A percentile compares a stretch with the other conserved stretches of the same genome.
Evolutionary conservation across 2,113 vertebrate species (phyloP).

Genomic region (Mungos mungo): DNA sequence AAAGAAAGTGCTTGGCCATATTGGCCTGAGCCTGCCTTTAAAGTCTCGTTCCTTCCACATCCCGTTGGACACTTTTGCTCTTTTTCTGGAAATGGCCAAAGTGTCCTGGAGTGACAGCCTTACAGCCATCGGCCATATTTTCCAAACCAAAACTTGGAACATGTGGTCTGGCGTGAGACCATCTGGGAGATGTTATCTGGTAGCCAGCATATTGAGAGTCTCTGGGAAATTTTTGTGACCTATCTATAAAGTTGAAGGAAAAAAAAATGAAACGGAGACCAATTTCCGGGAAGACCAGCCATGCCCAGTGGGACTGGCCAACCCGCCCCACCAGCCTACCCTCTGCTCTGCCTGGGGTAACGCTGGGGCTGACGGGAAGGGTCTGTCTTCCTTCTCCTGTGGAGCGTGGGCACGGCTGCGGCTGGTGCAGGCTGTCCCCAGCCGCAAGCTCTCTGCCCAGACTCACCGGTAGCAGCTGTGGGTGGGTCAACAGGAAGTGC

Average conservation of each 20-base stretch:
- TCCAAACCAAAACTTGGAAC: not conserved
- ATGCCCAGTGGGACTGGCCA: not conserved
- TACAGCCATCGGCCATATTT: not conserved
- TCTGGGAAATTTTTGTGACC: slow-evolving; percentile 31
- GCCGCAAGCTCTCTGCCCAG: slow-evolving; percentile 27
- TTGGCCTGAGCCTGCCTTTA: not conserved
- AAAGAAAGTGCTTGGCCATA: not conserved
- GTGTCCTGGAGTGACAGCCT: not conserved
- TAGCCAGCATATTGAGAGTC: slow-evolving; percentile 30
- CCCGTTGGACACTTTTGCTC: not conserved
- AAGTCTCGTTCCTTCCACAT: not conserved
- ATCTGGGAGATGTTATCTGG: not conserved
- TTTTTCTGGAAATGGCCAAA: not conserved
- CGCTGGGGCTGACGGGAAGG: not conserved
- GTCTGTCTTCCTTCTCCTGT: slow-evolving; percentile 21
- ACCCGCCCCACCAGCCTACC: not conserved
- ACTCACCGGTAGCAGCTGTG: slow-evolving; percentile 19
- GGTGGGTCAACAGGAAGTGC: not conserved
- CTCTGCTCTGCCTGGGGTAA: not conserved
- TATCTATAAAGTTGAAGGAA: not conserved
- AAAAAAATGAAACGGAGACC: not conserved
- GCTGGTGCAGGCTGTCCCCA: slow-evolving; percentile 40
- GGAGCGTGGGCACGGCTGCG: not conserved
- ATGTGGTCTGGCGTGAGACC: not conserved
- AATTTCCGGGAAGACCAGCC: not conserved